Percentiles rank a stretch among this genome's conserved stretches.
Evolutionary conservation across 2,797 vertebrate species (phyloP).

Genomic region (Prionace glauca): DNA sequence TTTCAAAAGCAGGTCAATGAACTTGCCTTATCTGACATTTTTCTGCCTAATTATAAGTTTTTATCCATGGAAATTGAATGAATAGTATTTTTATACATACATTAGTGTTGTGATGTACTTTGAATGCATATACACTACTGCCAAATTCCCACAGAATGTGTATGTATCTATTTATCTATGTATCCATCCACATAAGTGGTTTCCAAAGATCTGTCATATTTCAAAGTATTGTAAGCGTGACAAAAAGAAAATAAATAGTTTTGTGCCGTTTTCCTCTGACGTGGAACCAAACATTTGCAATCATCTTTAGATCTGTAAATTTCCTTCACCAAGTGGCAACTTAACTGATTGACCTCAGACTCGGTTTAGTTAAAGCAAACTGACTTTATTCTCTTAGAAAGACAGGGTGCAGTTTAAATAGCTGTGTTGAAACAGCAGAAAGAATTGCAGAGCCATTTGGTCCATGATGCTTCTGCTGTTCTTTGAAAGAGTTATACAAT

Average conservation of each 20-base stretch:
- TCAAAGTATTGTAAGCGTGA: background rate
- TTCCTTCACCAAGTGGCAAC: background rate
- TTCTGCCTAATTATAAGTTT: background rate
- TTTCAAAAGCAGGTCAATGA: background rate
- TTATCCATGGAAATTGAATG: background rate
- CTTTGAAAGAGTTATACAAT: background rate
- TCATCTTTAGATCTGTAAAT: background rate
- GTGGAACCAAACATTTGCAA: background rate
- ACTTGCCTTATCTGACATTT: background rate
- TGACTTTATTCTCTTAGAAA: background rate
- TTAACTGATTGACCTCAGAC: background rate
- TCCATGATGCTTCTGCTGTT: background rate
- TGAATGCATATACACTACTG: background rate
- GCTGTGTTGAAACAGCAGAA: background rate
- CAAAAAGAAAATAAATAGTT: slow-evolving; percentile 7
- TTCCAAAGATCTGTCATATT: slow-evolving; percentile 2
- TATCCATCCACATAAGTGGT: background rate
- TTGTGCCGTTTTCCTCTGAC: background rate
- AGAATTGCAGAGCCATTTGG: background rate
- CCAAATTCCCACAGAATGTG: background rate
- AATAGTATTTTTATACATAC: background rate
- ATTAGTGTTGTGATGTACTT: background rate
- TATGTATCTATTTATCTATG: background rate
- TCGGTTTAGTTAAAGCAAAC: background rate
- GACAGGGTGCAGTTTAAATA: background rate